Base-by-base conservation (phyloP, 2,888 invertebrate species). In the Diabrotica balteata region DNA sequence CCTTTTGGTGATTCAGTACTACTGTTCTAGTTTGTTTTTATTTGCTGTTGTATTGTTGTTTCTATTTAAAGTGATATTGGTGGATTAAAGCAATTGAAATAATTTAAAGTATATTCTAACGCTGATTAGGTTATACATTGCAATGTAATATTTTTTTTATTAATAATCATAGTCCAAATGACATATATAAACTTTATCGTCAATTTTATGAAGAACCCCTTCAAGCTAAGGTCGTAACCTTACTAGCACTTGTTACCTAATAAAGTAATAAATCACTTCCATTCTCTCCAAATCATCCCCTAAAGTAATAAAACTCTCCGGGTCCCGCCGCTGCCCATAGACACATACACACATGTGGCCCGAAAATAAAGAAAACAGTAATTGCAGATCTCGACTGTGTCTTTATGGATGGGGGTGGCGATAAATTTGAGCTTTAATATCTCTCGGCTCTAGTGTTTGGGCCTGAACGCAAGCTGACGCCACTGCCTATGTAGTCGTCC, bases 341-440 rank as follows among this genome's bases (percentile, higher is more conserved):
- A 54, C 62, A 42, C 51, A 55, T 8, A 54, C 32, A 49, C 63
- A 64, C 64, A 64, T 64, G 64, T 58, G 64, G 51, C 58, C 47
- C 64, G 70, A 70, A 73, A 77, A 78, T 77, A 78, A 79, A 79
- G 78, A 78, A 77, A 80, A 78, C 75, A 77, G 78, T 79, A 80
- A 80, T 79, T 78, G 79, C 75, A 77, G 77, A 79, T 79, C 78
- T 79, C 75, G 73, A 73, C 75, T 73, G 76, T 77, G 77, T 78
- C 78, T 78, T 79, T 79, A 79, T 79, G 77, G 78, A 74, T 58
- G 77, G 76, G 77, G 78, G 74, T 75, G 74, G 79, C 81, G 73
- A 83, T 84, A 84, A 84, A 84, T 84, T 83, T 78, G 78, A 75
- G 76, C 80, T 83, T 84, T 84, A 84, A 84, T 84, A 84, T 83